A percentile compares a stretch with the other conserved stretches of the same genome.
These are phyloP conservation scores for Laterallus jamaicensis DNA, from an alignment of 2,113 vertebrate species.

Conservation along the genomic window DNA sequence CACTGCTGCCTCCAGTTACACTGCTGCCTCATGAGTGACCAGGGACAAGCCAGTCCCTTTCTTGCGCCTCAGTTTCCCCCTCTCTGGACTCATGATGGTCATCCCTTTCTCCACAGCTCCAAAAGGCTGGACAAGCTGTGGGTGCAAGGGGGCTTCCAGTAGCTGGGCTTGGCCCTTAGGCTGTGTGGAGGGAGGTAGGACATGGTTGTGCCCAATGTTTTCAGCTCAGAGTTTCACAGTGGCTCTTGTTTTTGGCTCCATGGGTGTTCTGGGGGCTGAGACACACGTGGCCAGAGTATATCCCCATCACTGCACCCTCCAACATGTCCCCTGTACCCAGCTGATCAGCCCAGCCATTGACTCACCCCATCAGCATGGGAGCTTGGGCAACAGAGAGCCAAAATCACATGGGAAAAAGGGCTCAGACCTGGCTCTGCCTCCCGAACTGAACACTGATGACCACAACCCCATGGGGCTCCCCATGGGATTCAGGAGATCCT, in stretches of 20 bases:
- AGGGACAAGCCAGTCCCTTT: too few relatives aligned
- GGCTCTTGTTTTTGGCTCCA: background rate
- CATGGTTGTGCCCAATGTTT: background rate
- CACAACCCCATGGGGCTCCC: background rate
- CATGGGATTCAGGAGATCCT: background rate
- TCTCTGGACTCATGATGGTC: background rate
- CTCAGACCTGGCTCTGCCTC: background rate
- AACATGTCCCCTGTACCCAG: background rate
- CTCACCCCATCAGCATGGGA: background rate
- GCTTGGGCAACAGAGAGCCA: background rate
- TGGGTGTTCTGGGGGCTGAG: accelerated
- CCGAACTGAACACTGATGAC: accelerated
- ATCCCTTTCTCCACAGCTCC: background rate
- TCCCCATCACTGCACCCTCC: accelerated
- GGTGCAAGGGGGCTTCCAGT: background rate
- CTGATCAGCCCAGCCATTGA: background rate
- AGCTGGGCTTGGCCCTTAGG: background rate
- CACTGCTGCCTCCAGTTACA: background rate
- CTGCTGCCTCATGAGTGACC: background rate
- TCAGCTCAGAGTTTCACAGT: background rate
- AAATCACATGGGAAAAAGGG: background rate
- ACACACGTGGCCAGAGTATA: background rate
- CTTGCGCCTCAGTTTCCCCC: background rate
- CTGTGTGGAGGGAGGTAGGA: background rate
- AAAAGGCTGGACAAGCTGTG: background rate